Evolutionary conservation across 2,888 invertebrate genomes (phyloP).

Genomic region (Eledona agricola): DNA sequence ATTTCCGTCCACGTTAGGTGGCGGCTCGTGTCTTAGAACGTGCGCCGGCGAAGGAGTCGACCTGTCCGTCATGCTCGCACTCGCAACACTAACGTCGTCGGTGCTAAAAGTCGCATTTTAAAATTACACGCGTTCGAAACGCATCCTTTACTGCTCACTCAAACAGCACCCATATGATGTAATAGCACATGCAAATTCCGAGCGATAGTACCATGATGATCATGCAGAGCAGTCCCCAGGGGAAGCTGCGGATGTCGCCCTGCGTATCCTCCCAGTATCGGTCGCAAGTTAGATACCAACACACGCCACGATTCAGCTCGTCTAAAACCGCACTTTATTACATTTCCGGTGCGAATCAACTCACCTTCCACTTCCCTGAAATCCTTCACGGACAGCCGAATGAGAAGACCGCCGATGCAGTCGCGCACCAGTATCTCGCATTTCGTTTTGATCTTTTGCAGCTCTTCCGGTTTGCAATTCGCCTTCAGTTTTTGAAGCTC

Average conservation of each 20-base stretch:
- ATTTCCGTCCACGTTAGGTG: conserved; percentile 53
- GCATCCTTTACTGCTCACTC: conserved; percentile 80
- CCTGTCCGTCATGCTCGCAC: conserved; percentile 73
- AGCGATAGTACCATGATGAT: conserved; percentile 82
- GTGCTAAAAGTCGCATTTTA: conserved; percentile 63
- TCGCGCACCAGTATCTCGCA: conserved; percentile 76
- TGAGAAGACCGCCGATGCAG: conserved; percentile 82
- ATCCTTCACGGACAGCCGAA: conserved; percentile 82
- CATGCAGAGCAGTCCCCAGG: conserved; percentile 81
- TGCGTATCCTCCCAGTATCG: conserved; percentile 90
- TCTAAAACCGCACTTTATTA: conserved; percentile 64
- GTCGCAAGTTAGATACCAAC: conserved; percentile 92
- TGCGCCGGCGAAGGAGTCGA: conserved; percentile 74
- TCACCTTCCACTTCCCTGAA: conserved; percentile 88
- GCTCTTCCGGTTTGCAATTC: conserved; percentile 81
- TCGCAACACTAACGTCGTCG: conserved; percentile 74
- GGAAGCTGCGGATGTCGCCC: conserved; percentile 77
- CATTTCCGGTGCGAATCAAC: conserved; percentile 9
- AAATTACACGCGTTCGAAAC: conserved; percentile 6
- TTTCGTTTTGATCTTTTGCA: conserved; percentile 72
- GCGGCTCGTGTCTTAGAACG: conserved; percentile 62
- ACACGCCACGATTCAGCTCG: conserved; percentile 87
- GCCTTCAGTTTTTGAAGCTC: conserved; percentile 78
- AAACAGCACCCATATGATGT: conserved; percentile 91
- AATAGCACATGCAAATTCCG: conserved; percentile 89